Base-by-base conservation (phyloP, 1,140 invertebrate genomes). In the Papilio xuthus region DNA sequence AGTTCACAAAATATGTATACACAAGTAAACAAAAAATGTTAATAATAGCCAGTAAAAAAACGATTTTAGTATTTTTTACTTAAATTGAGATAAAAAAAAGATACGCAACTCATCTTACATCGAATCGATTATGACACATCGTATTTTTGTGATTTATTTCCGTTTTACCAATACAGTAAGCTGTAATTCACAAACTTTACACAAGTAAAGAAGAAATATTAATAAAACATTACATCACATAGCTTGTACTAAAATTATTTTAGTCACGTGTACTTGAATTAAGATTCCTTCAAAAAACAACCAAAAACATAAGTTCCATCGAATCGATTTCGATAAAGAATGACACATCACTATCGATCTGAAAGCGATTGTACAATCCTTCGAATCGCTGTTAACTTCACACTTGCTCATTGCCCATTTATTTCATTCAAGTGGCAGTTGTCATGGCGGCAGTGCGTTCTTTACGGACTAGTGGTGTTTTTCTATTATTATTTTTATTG, bases 381-480 rank as follows among this genome's bases (percentile, higher is more conserved):
- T 20, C 44, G 7, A 20, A 50, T 23, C 67, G 23, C 50, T 37
- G 32, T 69, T 53, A 44, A 37, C 41, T 56, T 71, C 41, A 70
- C 53, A 41, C 18, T 70, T 20, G 76, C 44, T 78, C 15, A 71
- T 70, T 20, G 76, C 56, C 76, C 15, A 71, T 37, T 53, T 71
- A 77, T 44, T 78, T 84, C 86, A 85, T 82, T 85, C 82, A 74
- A 77, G 79, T 79, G 81, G 79, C 79, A 79, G 75, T 78, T 82
- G 85, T 83, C 78, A 89, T 89, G 88, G 87, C 86, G 81, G 69
- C 71, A 79, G 83, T 84, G 82, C 78, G 83, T 76, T 74, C 80
- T 26, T 85, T 86, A 85, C 89, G 90, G 90, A 91, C 90, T 91
- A 91, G 88, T 86, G 88, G 87, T 80, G 82, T 89, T 85, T 89